Evolutionary conservation across 2,113 vertebrate genomes (phyloP).

Genomic region (Bettongia penicillata): DNA sequence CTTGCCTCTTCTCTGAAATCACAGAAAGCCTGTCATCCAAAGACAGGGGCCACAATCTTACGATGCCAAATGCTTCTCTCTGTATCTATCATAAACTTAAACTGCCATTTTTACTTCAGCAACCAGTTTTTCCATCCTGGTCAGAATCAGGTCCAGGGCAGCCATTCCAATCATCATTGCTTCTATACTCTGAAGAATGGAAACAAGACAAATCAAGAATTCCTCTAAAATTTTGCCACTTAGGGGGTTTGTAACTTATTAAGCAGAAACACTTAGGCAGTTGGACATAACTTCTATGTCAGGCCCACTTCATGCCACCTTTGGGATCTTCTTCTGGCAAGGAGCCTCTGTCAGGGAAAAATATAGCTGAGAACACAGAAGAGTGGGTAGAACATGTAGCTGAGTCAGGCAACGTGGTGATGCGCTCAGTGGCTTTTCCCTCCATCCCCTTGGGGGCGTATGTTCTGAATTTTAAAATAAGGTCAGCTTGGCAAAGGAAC

Average conservation of each 20-base stretch:
- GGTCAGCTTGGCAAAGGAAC: background rate
- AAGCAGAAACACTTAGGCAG: background rate
- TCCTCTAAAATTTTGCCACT: background rate
- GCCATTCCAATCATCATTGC: background rate
- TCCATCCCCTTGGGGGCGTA: background rate
- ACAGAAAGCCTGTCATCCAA: too few species aligned
- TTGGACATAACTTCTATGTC: background rate
- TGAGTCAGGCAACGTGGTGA: background rate
- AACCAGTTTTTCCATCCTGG: background rate
- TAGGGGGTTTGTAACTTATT: background rate
- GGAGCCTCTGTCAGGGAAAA: background rate
- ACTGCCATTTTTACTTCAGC: background rate
- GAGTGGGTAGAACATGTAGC: background rate
- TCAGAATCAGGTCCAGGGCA: background rate
- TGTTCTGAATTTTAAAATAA: background rate
- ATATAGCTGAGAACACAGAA: background rate
- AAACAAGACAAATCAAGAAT: background rate
- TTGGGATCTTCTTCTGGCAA: background rate
- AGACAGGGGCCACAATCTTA: too few species aligned
- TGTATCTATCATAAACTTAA: too few species aligned
- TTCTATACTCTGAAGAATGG: background rate
- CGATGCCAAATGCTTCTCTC: too few species aligned
- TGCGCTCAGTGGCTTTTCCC: background rate
- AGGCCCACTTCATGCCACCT: background rate
- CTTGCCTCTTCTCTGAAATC: too few species aligned